These are phyloP conservation scores for Drosophila acutilabella DNA, from an alignment of 2,888 invertebrate genomes.

Conservation along the genomic window DNA sequence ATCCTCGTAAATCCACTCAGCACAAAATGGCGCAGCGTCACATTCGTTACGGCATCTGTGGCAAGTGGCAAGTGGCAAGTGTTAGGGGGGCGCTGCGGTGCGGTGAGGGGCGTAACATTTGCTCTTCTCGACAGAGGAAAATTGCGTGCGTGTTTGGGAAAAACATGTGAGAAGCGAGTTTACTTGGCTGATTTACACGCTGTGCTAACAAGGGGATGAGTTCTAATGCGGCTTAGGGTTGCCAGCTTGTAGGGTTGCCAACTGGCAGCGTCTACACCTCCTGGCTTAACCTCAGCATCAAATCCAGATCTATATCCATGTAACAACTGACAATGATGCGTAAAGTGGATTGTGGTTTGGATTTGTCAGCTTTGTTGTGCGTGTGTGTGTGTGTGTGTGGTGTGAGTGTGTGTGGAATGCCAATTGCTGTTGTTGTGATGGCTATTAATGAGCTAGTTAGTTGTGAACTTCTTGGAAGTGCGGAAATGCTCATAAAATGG, in stretches of 20 bases:
- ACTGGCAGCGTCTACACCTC: constrained; percentile 8
- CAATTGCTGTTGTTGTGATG: constrained; percentile 55
- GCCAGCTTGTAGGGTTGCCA: constrained; percentile 33
- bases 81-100: neutral
- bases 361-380: constrained; percentile 47
- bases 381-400: constrained; percentile 34
- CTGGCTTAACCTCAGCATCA: constrained; percentile 19
- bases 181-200: constrained; percentile 68
- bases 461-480: constrained; percentile 55
- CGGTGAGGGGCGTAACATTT: constrained; percentile 51
- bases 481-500: constrained; percentile 51
- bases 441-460: constrained; percentile 68
- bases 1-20: constrained; percentile 72
- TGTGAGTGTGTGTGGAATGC: constrained; percentile 45
- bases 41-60: constrained; percentile 72
- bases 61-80: constrained; percentile 55
- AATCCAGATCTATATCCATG: constrained; percentile 36
- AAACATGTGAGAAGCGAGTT: constrained; percentile 43
- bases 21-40: constrained; percentile 71
- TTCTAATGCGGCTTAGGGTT: constrained; percentile 27
- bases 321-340: constrained; percentile 66
- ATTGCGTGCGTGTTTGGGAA: constrained; percentile 59
- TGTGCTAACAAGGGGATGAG: constrained; percentile 81
- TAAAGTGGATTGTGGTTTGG: constrained; percentile 65
- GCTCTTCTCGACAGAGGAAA: constrained; percentile 38